Evolutionary conservation across 2,888 invertebrate species (phyloP), one percentile per base, ranked within the genome.

Genomic region (Oeneis ivallda): DNA sequence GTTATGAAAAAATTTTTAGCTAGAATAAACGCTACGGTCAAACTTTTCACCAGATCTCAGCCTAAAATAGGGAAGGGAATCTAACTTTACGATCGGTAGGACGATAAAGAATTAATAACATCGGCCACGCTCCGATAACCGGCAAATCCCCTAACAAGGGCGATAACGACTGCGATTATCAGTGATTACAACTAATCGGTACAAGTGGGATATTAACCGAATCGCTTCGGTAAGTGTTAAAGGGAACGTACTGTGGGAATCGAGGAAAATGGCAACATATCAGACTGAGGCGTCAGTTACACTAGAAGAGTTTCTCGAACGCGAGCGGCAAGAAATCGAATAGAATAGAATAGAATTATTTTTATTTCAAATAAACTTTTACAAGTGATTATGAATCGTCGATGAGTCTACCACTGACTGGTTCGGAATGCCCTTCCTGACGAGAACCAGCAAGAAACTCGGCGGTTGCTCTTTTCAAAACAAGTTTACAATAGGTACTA

Each of bases 161-260:
- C 15, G 66, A 65, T 68, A 68, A 66, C 52, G 39, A 19, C 50
- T 32, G 11, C 39, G 41, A 41, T 57, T 66, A 69, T 62, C 69
- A 60, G 58, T 70, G 72, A 72, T 71, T 71, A 72, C 62, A 43
- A 62, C 43, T 70, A 71, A 68, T 67, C 68, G 64, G 34, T 58
- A 63, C 47, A 57, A 54, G 67, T 53, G 65, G 69, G 67, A 17
- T 54, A 54, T 53, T 67, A 49, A 63, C 45, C 65, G 62, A 49
- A 45, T 62, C 66, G 62, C 47, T 57, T 34, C 49, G 59, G 53
- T 66, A 15, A 37, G 17, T 54, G 15, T 10, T 26, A 17, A 19
- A 19, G 63, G 56, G 56, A 19, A 19, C 39, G 41, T 13, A 43
- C 13, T 19, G 17, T 47, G 54, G 65, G 64, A 53, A 47, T 39